Base-by-base conservation (phyloP, 2,113 vertebrate genomes). In the Neogale vison region DNA sequence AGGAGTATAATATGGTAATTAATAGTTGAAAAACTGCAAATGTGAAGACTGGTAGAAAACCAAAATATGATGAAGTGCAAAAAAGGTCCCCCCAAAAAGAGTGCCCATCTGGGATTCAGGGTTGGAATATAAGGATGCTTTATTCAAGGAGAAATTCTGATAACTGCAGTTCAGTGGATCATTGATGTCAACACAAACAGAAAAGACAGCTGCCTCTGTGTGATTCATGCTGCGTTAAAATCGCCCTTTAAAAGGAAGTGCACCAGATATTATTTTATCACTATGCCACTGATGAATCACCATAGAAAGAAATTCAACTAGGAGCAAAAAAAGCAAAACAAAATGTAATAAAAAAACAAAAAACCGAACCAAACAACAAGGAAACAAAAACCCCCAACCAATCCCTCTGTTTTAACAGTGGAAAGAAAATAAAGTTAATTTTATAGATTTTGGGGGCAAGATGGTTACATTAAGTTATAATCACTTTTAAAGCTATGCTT, bases 281-380 rank as follows among this genome's bases (percentile, higher is more conserved):
- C 59, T 45, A 24, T 72, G 81, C 31, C 42, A 84, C 81, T 52
- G 77, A 90, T 93, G 77, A 97, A 63, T 96, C 39, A 91, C 72
- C 50, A 88, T 39, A 91, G 67, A 87, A 85, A 55, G 71, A 95
- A 89, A 96, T 77, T 89, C 88, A 91, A 57, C 63, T 24, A 52
- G 24, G 20, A 81, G 42, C 39, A 77, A 92, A 96, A 34, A 11
- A 45, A 21, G 31, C 36, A 36, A 36, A 71, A 13, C 67, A 71
- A 71, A 71, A 36, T 4, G 9, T 18, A 69, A n/a, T 34, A 67
- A 67, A 67, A 13, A 67, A 67, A 4, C 2, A 39, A 71, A 69
- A 36, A 39, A 20, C 3, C 7, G 5, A 65, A 63, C 29, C 63
- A 72, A 72, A 39, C n/a, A 36, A 24, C 23, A 15, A 42, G 26